Conservation (phyloP, 2,888 invertebrate species). For the Megalurothrips usitatus region DNA sequence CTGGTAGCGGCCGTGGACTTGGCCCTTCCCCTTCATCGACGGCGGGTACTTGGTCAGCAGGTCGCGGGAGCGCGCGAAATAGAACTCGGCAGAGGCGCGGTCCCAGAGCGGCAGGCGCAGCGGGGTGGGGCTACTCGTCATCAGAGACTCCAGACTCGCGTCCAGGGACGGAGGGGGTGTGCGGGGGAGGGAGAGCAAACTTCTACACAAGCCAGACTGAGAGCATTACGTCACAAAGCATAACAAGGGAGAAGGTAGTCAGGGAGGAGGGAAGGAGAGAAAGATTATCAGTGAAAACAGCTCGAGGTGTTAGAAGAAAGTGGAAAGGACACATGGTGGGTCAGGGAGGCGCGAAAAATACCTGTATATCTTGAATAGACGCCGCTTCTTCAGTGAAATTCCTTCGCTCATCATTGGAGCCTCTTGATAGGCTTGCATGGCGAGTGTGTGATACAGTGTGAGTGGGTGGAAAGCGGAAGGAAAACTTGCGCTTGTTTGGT, state of each 20-base stretch:
- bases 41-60: slow-evolving; percentile 50
- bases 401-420: slow-evolving; percentile 65
- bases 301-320: neutral
- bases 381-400: slow-evolving; percentile 89
- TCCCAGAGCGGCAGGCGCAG: slow-evolving; percentile 63
- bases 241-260: slow-evolving; percentile 36
- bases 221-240: slow-evolving; percentile 34
- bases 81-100: slow-evolving; percentile 68
- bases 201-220: slow-evolving; percentile 28
- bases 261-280: slow-evolving; percentile 38
- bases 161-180: slow-evolving; percentile 45
- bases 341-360: slow-evolving; percentile 45
- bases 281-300: slow-evolving; percentile 31
- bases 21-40: slow-evolving; percentile 15
- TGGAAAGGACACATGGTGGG: neutral
- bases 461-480: slow-evolving; percentile 63
- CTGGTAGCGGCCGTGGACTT: neutral
- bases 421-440: slow-evolving; percentile 45
- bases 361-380: slow-evolving; percentile 82
- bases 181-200: slow-evolving; percentile 31
- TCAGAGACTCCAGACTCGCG: slow-evolving; percentile 49
- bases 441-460: slow-evolving; percentile 33
- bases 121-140: slow-evolving; percentile 45
- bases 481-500: slow-evolving; percentile 74
- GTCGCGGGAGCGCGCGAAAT: slow-evolving; percentile 67